A percentile compares a stretch with the other conserved stretches of the same genome.
phyloP scores from a whole-genome alignment of 2,888 invertebrate genomes.

The Cylindroiulus punctatus region DNA sequence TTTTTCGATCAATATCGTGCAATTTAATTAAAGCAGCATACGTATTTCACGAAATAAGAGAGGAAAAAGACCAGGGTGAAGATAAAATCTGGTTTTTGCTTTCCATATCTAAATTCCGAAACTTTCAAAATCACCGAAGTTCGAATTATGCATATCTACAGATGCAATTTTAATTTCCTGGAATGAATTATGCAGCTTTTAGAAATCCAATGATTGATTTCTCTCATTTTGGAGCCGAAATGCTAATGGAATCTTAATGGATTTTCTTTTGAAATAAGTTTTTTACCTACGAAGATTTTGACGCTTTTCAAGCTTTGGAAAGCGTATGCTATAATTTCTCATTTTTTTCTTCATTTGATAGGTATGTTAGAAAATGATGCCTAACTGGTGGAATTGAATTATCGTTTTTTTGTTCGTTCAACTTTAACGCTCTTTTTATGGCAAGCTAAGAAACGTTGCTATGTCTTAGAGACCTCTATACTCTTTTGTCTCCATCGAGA shows the following conservation, averaged over 20 bases:
- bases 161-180: slow-evolving; percentile 38
- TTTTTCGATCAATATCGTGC: background rate
- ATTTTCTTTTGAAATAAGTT: slow-evolving; percentile 18
- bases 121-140: slow-evolving; percentile 10
- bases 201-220: slow-evolving; percentile 35
- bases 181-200: slow-evolving; percentile 40
- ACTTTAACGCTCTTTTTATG: background rate
- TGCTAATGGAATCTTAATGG: slow-evolving; percentile 47
- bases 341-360: slow-evolving; percentile 24
- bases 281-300: background rate
- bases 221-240: slow-evolving; percentile 17
- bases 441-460: background rate
- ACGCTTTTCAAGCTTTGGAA: background rate
- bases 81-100: background rate
- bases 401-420: background rate
- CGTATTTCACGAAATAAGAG: background rate
- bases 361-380: slow-evolving; percentile 6
- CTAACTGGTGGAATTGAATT: slow-evolving; percentile 31
- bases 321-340: slow-evolving; percentile 30
- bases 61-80: background rate
- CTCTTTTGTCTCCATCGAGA: slow-evolving; percentile 28
- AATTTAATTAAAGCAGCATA: slow-evolving; percentile 1
- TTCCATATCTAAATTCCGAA: background rate
- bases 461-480: background rate
- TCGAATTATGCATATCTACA: slow-evolving; percentile 30